Evolutionary conservation across 2,113 vertebrate genomes (phyloP).

Genomic region (Butorides virescens): DNA sequence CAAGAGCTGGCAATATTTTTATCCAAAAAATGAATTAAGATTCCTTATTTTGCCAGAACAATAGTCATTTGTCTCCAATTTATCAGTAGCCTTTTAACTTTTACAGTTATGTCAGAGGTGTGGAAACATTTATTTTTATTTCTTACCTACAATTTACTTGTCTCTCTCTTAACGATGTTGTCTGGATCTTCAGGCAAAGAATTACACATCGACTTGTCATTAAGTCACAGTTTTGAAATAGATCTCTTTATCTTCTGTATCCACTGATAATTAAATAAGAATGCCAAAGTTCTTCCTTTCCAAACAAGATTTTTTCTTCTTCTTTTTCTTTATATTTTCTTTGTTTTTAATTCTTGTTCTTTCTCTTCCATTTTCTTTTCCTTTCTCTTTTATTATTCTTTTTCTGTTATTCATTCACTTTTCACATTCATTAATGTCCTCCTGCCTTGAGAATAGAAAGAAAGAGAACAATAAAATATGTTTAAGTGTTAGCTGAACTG

Average conservation of each 20-base stretch:
- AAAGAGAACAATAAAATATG: background rate
- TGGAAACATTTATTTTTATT: conserved; percentile 77
- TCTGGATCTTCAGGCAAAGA: conserved; percentile 76
- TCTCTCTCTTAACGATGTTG: conserved; percentile 72
- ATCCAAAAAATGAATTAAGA: conserved; percentile 51
- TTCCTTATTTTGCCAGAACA: conserved; percentile 43
- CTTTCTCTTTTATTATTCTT: background rate
- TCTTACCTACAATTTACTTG: conserved; percentile 76
- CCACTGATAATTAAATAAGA: conserved; percentile 64
- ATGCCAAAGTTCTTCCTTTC: conserved; percentile 18
- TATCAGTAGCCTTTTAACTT: conserved; percentile 68
- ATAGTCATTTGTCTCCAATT: conserved; percentile 66
- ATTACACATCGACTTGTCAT: conserved; percentile 74
- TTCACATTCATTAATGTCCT: background rate
- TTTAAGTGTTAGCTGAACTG: background rate
- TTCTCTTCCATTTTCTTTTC: background rate
- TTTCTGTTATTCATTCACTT: background rate
- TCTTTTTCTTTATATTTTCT: background rate
- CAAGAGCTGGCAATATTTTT: conserved; percentile 27
- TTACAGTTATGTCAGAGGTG: conserved; percentile 75
- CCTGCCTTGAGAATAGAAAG: background rate
- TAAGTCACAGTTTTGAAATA: conserved; percentile 74
- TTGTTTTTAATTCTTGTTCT: background rate
- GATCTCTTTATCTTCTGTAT: conserved; percentile 61
- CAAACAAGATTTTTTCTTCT: background rate